Base-by-base conservation (phyloP, 2,888 invertebrate species). In the Eueremaeus valkanovi region DNA sequence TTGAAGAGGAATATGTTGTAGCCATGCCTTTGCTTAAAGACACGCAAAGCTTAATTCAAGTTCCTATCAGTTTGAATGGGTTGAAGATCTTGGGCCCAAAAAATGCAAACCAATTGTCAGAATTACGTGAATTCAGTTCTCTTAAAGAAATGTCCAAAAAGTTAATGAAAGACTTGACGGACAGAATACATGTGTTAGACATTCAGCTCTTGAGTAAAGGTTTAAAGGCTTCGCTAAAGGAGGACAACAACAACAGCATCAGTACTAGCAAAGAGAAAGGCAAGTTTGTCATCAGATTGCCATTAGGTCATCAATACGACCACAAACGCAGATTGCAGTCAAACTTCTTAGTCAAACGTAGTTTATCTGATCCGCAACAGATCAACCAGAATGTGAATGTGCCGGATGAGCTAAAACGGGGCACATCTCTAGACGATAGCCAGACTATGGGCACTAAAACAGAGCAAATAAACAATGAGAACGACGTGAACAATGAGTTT, bases 41-140 rank as follows among this genome's bases (percentile, higher is more conserved):
- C 83, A 88, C 89, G 33, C 73, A 55, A 3, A 58, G 88, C 0
- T 87, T 94, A 79, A 88, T 93, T 76, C 90, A 92, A 73, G 86
- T 95, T 80, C 95, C 95, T 21, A 85, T 93, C 74, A 91, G 92
- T 72, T 92, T 92, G n/a, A n/a, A n/a, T 0, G 92, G 92, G 55
- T 85, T 95, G 31, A 93, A 93, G 85, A 86, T 95, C 82, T 88
- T 93, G 82, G 88, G 89, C 80, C 90, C 91, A 79, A 88, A 90
- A 82, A 93, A 93, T 82, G 72, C 77, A 3, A 80, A 80, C 24
- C n/a, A 66, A 36, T 66, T 66, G 36, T 66, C 3, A 1, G 36
- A 66, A 66, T n/a, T 36, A 36, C 3, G 2, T 21, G 36, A 66
- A 36, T 66, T 66, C 31, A 18, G 66, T 36, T 33, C 66, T 66